Evolutionary conservation across 2,888 invertebrate genomes (phyloP).

Genomic region (Scaptomyza polygonia): DNA sequence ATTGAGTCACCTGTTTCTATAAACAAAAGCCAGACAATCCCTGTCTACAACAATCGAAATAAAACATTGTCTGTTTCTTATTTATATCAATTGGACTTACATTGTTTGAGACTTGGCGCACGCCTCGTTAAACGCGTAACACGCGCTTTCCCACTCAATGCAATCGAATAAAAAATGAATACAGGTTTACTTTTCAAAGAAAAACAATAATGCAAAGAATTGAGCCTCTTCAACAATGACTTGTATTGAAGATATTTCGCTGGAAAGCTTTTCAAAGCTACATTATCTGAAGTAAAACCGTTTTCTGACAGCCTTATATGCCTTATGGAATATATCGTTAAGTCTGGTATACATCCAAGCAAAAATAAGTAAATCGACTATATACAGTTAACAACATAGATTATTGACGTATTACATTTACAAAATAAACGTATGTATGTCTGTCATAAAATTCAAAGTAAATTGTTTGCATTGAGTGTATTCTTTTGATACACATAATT

Average conservation of each 20-base stretch:
- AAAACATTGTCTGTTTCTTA: conserved; percentile 23
- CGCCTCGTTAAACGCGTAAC: conserved; percentile 20
- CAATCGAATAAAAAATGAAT: conserved; percentile 7
- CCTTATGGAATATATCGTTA: background rate
- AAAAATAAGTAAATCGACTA: too few relatives aligned
- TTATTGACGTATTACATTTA: too few relatives aligned
- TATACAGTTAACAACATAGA: too few relatives aligned
- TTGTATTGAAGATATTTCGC: background rate
- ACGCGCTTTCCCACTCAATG: conserved; percentile 19
- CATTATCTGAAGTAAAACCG: background rate
- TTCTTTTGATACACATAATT: too few relatives aligned
- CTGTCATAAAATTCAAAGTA: too few relatives aligned
- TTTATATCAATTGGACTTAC: conserved; percentile 28
- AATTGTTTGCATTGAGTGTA: too few relatives aligned
- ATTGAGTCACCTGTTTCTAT: conserved; percentile 34
- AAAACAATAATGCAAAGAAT: conserved; percentile 14
- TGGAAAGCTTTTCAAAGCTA: background rate
- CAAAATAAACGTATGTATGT: too few relatives aligned
- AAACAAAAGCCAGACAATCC: conserved; percentile 45
- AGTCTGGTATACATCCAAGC: too few relatives aligned
- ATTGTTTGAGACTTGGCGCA: conserved; percentile 45
- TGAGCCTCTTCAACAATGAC: conserved; percentile 1
- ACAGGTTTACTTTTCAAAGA: conserved; percentile 3
- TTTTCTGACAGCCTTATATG: background rate
- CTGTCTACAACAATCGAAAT: conserved; percentile 31